A percentile compares a stretch with the other conserved stretches of the same genome.
phyloP scores from a whole-genome alignment of 1,140 invertebrate genomes.

The Aporrectodea caliginosa region DNA sequence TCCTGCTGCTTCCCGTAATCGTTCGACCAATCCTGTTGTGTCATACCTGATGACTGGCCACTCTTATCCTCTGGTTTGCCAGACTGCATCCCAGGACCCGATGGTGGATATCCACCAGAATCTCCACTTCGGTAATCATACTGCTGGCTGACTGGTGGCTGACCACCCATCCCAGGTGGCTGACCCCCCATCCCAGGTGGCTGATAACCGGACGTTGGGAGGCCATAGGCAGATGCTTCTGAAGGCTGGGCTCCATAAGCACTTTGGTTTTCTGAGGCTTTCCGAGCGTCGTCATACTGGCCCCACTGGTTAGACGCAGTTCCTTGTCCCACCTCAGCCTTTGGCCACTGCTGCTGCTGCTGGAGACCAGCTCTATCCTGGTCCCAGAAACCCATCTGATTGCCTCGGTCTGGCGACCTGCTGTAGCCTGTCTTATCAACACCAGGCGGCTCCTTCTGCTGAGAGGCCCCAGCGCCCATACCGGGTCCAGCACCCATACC shows the following conservation, averaged over 20 bases:
- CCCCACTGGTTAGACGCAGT: background rate
- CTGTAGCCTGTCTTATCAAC: no score
- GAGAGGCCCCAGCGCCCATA: no score
- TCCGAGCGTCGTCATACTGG: background rate
- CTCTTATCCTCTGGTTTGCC: background rate
- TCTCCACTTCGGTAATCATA: background rate
- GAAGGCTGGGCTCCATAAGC: background rate
- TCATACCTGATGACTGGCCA: background rate
- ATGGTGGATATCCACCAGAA: background rate
- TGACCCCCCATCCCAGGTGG: background rate
- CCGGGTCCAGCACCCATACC: background rate
- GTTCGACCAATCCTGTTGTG: background rate
- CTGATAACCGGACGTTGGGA: background rate
- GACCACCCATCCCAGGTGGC: background rate
- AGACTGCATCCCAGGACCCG: background rate
- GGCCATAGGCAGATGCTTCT: no score
- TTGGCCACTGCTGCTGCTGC: constrained; percentile 1
- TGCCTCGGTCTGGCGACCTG: no score
- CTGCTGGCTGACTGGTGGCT: background rate
- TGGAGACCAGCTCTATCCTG: background rate
- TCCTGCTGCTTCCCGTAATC: background rate
- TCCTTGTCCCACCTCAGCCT: background rate
- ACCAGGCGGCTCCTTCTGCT: no score
- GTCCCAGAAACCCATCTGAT: no score
- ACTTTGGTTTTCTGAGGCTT: background rate